A percentile compares a stretch with the other conserved stretches of the same genome.
Conservation (phyloP, 2,797 vertebrate species). For the Oreochromis mossambicus region DNA sequence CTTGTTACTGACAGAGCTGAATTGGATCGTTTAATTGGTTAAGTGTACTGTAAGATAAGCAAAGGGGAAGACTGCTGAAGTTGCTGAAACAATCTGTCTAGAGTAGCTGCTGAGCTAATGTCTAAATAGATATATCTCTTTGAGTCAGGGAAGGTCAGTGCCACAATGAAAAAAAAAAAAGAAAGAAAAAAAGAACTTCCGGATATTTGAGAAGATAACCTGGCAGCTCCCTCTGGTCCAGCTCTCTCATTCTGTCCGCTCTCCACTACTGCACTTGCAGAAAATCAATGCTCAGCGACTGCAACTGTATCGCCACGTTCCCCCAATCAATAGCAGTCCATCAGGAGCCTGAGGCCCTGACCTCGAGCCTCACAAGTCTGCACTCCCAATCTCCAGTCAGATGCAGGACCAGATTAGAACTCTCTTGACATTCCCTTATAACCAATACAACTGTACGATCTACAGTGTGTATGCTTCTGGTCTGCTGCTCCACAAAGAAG, state of each 20-base stretch:
- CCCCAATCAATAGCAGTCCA: slow-evolving; percentile 73
- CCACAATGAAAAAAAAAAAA: slow-evolving; percentile 43
- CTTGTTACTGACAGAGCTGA: slow-evolving; percentile 18
- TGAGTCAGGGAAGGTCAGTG: slow-evolving; percentile 73
- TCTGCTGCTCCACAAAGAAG: neutral
- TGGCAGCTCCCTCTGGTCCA: slow-evolving; percentile 55
- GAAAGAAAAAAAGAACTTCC: slow-evolving; percentile 59
- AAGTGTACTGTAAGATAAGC: slow-evolving; percentile 17
- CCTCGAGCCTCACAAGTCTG: slow-evolving; percentile 47
- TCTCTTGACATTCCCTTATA: slow-evolving; percentile 37
- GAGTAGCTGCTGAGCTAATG: slow-evolving; percentile 62
- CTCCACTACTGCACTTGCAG: slow-evolving; percentile 68
- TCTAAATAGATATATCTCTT: slow-evolving; percentile 62
- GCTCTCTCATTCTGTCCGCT: slow-evolving; percentile 63
- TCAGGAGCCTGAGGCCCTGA: slow-evolving; percentile 67
- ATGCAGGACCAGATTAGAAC: slow-evolving; percentile 58
- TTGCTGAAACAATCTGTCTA: slow-evolving; percentile 37
- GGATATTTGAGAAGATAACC: slow-evolving; percentile 82
- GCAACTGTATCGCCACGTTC: slow-evolving; percentile 73
- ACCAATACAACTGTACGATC: slow-evolving; percentile 13
- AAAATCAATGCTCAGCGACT: slow-evolving; percentile 73
- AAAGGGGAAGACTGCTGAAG: slow-evolving; percentile 29
- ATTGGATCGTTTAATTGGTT: slow-evolving; percentile 15
- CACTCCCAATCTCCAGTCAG: slow-evolving; percentile 48
- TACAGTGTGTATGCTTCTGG: neutral